phyloP scores from a whole-genome alignment of 2,113 vertebrate species.

The Equus przewalskii region DNA sequence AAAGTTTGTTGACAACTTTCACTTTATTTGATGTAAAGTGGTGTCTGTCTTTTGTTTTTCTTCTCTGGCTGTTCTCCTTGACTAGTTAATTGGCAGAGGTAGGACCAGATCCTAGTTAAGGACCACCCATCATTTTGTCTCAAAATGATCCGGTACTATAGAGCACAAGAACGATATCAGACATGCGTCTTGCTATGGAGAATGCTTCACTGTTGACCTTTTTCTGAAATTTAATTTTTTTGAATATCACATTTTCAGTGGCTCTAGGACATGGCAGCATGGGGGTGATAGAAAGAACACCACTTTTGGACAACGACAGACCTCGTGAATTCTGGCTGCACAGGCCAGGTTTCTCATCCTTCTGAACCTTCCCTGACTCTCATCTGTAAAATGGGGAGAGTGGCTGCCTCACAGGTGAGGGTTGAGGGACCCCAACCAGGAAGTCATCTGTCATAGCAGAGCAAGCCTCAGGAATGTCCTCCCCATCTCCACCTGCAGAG shows the following conservation, averaged over 20 bases:
- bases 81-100: not conserved
- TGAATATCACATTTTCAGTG: not conserved
- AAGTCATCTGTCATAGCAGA: not conserved
- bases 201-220: not conserved
- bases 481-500: not conserved
- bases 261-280: not conserved
- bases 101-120: not conserved
- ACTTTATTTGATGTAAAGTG: not conserved
- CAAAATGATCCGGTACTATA: not conserved
- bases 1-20: not conserved
- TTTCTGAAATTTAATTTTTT: not conserved
- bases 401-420: not conserved
- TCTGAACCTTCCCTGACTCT: not conserved
- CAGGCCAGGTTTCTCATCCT: not conserved
- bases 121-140: not conserved
- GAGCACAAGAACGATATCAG: not conserved
- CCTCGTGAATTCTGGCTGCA: not conserved
- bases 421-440: not conserved
- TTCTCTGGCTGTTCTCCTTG: not conserved
- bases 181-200: not conserved
- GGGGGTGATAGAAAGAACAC: not conserved
- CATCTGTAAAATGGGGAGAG: not conserved
- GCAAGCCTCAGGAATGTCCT: not conserved
- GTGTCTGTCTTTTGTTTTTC: not conserved
- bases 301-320: not conserved